Percentiles rank a stretch among this genome's conserved stretches.
These are phyloP conservation scores for Eulemur coronatus DNA, from an alignment of 2,797 vertebrate genomes.

Conservation along the genomic window DNA sequence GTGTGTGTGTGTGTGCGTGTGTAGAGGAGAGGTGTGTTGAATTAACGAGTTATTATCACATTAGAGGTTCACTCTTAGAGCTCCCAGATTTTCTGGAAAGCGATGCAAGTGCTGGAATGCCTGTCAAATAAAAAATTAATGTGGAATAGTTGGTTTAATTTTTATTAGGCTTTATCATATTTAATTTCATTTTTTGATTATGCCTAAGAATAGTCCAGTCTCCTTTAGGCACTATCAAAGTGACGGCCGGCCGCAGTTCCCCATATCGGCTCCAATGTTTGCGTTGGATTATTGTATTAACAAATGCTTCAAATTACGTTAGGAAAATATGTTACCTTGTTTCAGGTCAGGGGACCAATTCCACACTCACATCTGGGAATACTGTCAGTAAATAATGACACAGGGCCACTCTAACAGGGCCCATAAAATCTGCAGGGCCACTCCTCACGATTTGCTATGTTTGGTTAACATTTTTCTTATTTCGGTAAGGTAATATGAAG, in stretches of 20 bases:
- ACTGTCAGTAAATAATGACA: constrained; percentile 45
- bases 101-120: background rate
- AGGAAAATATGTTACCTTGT: constrained; percentile 17
- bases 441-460: background rate
- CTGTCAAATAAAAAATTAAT: background rate
- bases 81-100: background rate
- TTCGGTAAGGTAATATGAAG: background rate
- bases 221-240: background rate
- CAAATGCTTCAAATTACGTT: constrained; percentile 58
- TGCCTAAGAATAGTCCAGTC: background rate
- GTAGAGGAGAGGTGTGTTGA: background rate
- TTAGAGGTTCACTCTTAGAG: background rate
- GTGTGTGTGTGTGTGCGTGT: too few relatives aligned
- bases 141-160: background rate
- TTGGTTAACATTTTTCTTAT: constrained; percentile 18
- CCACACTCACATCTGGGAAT: constrained; percentile 42
- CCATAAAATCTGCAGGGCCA: background rate
- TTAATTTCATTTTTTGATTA: background rate
- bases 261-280: background rate
- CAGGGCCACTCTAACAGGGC: background rate
- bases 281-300: constrained; percentile 60
- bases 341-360: constrained; percentile 29
- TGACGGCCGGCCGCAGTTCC: background rate
- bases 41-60: background rate
- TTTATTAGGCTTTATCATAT: background rate